Base-by-base conservation (phyloP, 2,113 vertebrate species). In the Chaetodon auriga region DNA sequence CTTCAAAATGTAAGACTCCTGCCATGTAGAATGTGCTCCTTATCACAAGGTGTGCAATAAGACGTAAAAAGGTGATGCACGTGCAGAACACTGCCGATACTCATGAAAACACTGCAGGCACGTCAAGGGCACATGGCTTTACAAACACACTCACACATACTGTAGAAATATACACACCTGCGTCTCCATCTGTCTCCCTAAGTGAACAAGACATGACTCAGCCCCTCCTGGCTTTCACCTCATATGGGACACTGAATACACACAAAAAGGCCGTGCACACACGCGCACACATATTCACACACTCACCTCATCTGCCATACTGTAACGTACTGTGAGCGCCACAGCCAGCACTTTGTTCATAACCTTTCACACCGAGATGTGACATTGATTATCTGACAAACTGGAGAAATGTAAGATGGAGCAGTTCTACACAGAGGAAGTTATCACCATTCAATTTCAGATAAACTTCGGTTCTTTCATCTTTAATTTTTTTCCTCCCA, bases 181-280 rank as follows among this genome's bases (percentile, higher is more conserved):
- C n/a, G 78, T 89, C 76, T 90, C 92, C 90, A 92, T 93, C 90
- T 92, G 90, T 90, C 87, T 92, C 82, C 60, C 81, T 83, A 78
- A 90, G 74, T 87, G 86, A 90, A 81, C 80, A 83, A 92, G 87
- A 91, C 51, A 57, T 92, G 90, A 93, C 83, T 93, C 91, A 93
- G 81, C 65, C 75, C 64, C 81, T 90, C 69, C 71, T 82, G 90
- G 85, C 90, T 83, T 83, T 81, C 58, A 74, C 81, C 83, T 92
- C 92, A 88, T 66, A 73, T 75, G 82, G 83, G 87, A 90, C 78
- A 78, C 73, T 64, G 79, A 88, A 81, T 49, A 87, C 86, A 87
- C 86, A 84, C 73, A 53, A 68, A 81, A 58, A 76, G n/a, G 21
- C 58, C 68, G 43, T 16, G 41, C 36, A 16, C 55, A 61, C 60